phyloP scores from a whole-genome alignment of 2,113 vertebrate genomes.

The Actenoides lindsayi region DNA sequence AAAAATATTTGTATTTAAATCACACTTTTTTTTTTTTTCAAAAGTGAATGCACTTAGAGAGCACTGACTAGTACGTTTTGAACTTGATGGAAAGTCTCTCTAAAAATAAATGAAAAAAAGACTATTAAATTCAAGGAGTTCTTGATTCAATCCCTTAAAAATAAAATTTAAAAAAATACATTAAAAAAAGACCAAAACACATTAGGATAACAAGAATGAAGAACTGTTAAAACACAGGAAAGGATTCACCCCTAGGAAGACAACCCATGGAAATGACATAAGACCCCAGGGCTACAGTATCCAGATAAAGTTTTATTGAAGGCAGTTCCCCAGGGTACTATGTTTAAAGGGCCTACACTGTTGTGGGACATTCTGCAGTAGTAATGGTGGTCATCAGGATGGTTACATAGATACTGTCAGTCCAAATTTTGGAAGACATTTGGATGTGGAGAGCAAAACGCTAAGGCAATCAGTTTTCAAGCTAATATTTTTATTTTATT shows the following conservation, averaged over 20 bases:
- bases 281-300: neutral
- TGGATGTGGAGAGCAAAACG: neutral
- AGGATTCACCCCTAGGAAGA: neutral
- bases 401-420: neutral
- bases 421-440: neutral
- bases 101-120: neutral
- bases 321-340: neutral
- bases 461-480: neutral
- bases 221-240: neutral
- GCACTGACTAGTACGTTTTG: neutral
- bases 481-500: neutral
- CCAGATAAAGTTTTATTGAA: neutral
- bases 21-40: neutral
- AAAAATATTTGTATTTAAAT: neutral
- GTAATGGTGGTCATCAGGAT: neutral
- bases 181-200: neutral
- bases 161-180: neutral
- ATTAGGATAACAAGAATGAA: neutral
- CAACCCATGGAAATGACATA: neutral
- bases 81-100: neutral
- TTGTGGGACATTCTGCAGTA: neutral
- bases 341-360: fast-evolving
- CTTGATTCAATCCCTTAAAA: neutral
- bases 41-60: neutral
- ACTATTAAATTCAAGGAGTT: neutral